Conservation (phyloP, 2,113 vertebrate genomes). For the Pelecanoides urinatrix region DNA sequence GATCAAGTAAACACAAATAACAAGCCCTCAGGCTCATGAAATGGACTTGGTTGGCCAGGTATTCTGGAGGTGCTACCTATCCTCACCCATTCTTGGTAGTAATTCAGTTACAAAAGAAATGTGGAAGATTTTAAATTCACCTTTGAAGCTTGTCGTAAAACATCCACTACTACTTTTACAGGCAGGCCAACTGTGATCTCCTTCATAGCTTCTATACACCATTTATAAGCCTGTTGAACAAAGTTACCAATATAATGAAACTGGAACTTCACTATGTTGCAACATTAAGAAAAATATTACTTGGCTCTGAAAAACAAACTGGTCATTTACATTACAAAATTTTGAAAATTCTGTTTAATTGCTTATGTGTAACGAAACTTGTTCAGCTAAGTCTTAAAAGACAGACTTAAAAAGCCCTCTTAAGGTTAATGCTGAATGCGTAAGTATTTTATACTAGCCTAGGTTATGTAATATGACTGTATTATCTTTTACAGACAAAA, state of each 20-base stretch:
- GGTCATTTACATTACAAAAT: not conserved
- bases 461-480: not conserved
- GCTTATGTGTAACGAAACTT: not conserved
- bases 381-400: not conserved
- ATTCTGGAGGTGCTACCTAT: not conserved
- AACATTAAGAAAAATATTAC: not conserved
- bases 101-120: not conserved
- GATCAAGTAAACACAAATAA: not conserved
- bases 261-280: not conserved
- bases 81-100: not conserved
- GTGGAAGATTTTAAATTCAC: conserved; percentile 57
- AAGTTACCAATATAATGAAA: not conserved
- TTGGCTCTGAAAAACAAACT: not conserved
- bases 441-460: not conserved
- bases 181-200: conserved; percentile 93
- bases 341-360: not conserved
- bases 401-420: not conserved
- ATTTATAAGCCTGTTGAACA: conserved; percentile 89
- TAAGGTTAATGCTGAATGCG: fast-evolving
- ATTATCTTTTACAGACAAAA: not conserved
- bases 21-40: not conserved
- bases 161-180: conserved; percentile 96
- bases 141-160: conserved; percentile 97
- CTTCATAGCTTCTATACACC: conserved; percentile 99
- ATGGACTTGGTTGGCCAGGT: not conserved